Conservation (phyloP, 2,888 invertebrate species). For the Villa cingulata region DNA sequence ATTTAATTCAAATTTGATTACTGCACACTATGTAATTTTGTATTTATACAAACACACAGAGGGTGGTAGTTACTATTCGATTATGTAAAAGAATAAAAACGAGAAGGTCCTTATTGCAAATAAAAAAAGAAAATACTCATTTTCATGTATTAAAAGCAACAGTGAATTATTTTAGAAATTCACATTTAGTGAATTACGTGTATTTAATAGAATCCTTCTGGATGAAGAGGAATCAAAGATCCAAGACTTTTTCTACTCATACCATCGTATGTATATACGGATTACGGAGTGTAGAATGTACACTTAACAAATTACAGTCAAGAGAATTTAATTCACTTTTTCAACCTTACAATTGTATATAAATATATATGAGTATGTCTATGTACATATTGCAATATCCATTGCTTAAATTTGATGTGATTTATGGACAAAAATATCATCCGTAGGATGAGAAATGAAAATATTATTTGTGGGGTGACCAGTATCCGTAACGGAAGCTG, state of each 20-base stretch:
- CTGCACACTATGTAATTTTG: slow-evolving; percentile 5
- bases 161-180: too few relatives aligned
- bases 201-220: too few relatives aligned
- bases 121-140: too few relatives aligned
- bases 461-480: slow-evolving; percentile 4
- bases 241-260: too few relatives aligned
- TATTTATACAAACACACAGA: slow-evolving; percentile 1
- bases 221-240: too few relatives aligned
- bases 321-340: slow-evolving; percentile 21
- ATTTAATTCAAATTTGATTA: slow-evolving; percentile 17
- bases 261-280: too few relatives aligned
- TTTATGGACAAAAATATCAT: neutral
- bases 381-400: too few relatives aligned
- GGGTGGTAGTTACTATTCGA: slow-evolving; percentile 7
- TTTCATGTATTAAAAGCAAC: too few relatives aligned
- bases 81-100: neutral
- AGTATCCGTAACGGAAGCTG: slow-evolving; percentile 14
- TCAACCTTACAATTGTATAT: too few relatives aligned
- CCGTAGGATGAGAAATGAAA: slow-evolving; percentile 1
- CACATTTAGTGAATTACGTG: too few relatives aligned
- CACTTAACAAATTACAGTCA: slow-evolving; percentile 38
- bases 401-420: neutral
- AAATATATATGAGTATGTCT: too few relatives aligned
- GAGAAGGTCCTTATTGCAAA: too few relatives aligned
- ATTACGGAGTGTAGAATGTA: slow-evolving; percentile 24